phyloP scores from a whole-genome alignment of 2,888 invertebrate genomes.

The Notodonta dromedarius region DNA sequence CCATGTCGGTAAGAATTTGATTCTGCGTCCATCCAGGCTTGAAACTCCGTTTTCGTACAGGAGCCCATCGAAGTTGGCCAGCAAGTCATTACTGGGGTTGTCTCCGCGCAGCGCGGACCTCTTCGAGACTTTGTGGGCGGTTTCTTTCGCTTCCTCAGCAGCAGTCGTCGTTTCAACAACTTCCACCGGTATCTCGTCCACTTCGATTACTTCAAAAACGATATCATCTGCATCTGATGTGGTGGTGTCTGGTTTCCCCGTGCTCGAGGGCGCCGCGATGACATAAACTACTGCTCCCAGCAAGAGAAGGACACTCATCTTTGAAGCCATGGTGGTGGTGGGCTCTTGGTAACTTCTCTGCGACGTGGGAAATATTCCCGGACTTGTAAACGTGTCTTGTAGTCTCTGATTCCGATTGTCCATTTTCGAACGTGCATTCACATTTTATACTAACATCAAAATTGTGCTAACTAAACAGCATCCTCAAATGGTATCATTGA shows the following conservation, averaged over 20 bases:
- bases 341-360: conserved; percentile 64
- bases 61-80: conserved; percentile 65
- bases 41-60: conserved; percentile 59
- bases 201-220: conserved; percentile 56
- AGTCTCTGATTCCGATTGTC: conserved; percentile 28
- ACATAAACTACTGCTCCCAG: conserved; percentile 53
- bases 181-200: conserved; percentile 61
- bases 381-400: conserved; percentile 42
- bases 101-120: conserved; percentile 67
- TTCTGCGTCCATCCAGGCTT: conserved; percentile 67
- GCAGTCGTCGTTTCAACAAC: conserved; percentile 34
- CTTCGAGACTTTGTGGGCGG: conserved; percentile 61
- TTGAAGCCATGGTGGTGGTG: conserved; percentile 63
- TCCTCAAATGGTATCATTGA: conserved; percentile 72
- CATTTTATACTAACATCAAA: conserved; percentile 66
- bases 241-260: conserved; percentile 44
- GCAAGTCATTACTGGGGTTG: conserved; percentile 64
- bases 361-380: conserved; percentile 48
- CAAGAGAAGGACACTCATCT: conserved; percentile 58
- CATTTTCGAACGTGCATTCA: conserved; percentile 34
- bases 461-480: conserved; percentile 67
- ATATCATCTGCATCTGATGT: conserved; percentile 48
- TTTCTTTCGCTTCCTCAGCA: conserved; percentile 39
- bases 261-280: conserved; percentile 55
- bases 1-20: conserved; percentile 76